Evolutionary conservation across 2,888 invertebrate species (phyloP), one percentile per base, ranked within the genome.

Genomic region (Zele albiditarsus): DNA sequence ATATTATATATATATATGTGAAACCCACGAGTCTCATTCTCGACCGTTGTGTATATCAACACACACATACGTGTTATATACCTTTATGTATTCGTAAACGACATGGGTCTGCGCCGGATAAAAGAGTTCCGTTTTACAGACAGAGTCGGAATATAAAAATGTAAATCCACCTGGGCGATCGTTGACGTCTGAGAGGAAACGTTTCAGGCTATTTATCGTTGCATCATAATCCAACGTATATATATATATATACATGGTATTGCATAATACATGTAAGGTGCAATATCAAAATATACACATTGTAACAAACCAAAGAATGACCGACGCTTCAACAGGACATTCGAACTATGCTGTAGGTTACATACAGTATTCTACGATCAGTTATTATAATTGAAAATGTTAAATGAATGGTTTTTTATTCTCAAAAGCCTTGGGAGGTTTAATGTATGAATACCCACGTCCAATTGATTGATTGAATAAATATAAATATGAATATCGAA

Each of bases 121-220:
- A 53, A 53, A 53, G 53, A 78, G 76, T 79, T 79, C 71, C 77
- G 75, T 79, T 79, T 74, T 62, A 73, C 74, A 75, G 75, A 74
- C 76, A 71, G 53, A 58, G 71, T 74, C 42, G 75, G 72, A 77
- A 78, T 79, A 53, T 53, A 79, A 77, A 77, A 79, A 77, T 76
- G 79, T 79, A 79, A 79, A 79, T 78, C 76, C 73, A 75, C 66
- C 72, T 23, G 49, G 46, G 60, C 23, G 58, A 70, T 33, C 58
- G 58, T 70, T 70, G 69, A 70, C 69, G 58, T 58, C 33, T 28
- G 16, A n/a, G 46, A 75, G 71, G 68, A 73, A 71, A 69, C 75
- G 73, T 77, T 77, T 76, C 76, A 53, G 71, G 73, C 77, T 79
- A 79, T 79, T 79, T 79, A 79, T 79, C 77, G 75, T 78, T 77